A percentile compares a stretch with the other conserved stretches of the same genome.
phyloP scores from a whole-genome alignment of 2,113 vertebrate species.

The Polyodon spathula region DNA sequence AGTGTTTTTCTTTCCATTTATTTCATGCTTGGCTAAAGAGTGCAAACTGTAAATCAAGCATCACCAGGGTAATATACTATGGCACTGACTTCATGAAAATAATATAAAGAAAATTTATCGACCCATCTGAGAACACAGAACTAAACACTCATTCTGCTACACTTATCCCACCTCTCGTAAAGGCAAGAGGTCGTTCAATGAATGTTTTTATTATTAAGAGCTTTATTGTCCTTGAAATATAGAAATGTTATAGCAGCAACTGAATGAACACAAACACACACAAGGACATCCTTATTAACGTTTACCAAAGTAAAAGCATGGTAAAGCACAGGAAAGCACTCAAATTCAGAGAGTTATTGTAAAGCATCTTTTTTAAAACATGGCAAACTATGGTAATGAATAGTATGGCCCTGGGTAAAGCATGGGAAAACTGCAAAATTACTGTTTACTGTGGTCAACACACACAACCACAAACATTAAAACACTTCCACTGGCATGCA shows the following conservation, averaged over 20 bases:
- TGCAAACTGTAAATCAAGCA: neutral
- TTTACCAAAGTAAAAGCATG: too few relatives aligned
- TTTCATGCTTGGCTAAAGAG: neutral
- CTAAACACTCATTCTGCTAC: neutral
- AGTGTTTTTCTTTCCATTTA: neutral
- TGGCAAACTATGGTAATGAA: too few relatives aligned
- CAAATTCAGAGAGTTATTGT: too few relatives aligned
- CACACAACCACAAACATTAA: too few relatives aligned
- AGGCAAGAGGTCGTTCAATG: neutral
- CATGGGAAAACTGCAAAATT: too few relatives aligned
- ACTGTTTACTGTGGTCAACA: too few relatives aligned
- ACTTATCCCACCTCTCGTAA: neutral
- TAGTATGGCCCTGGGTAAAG: too few relatives aligned
- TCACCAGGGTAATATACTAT: neutral
- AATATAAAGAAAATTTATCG: slow-evolving; percentile 1
- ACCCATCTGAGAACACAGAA: neutral
- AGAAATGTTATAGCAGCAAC: neutral
- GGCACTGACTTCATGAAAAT: neutral
- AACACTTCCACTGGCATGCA: too few relatives aligned
- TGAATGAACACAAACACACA: too few relatives aligned
- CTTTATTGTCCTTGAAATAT: neutral
- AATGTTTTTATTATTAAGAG: neutral
- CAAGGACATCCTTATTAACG: too few relatives aligned
- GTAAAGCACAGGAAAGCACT: too few relatives aligned
- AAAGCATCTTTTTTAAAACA: too few relatives aligned